Evolutionary conservation across 2,113 vertebrate species (phyloP).

Genomic region (Myocastor coypus): DNA sequence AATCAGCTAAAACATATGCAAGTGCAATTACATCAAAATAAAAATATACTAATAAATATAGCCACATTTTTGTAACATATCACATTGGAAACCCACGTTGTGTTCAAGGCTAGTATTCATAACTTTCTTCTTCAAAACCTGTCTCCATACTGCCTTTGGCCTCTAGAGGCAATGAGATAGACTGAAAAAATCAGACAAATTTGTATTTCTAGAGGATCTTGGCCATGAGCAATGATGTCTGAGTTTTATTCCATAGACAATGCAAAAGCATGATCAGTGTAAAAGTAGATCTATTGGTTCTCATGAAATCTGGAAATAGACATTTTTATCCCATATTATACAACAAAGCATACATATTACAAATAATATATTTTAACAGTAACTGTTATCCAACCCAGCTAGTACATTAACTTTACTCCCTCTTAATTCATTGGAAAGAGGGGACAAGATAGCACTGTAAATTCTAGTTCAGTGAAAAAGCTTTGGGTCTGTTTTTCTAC

Average conservation of each 20-base stretch:
- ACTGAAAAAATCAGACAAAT: not conserved
- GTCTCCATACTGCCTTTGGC: not conserved
- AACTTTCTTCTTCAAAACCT: not conserved
- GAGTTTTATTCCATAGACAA: not conserved
- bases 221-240: not conserved
- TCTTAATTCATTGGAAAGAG: not conserved
- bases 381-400: not conserved
- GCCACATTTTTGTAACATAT: not conserved
- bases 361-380: not conserved
- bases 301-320: not conserved
- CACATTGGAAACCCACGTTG: no score
- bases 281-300: not conserved
- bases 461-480: not conserved
- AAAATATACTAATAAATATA: not conserved
- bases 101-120: not conserved
- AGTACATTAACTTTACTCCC: not conserved
- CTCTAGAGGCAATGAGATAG: not conserved
- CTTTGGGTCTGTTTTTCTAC: not conserved
- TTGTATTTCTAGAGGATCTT: not conserved
- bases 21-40: not conserved
- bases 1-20: not conserved
- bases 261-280: not conserved
- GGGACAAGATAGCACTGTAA: not conserved
- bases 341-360: not conserved
- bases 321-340: not conserved